phyloP scores from a whole-genome alignment of 2,797 vertebrate species.

The Sebastes wilsoni region DNA sequence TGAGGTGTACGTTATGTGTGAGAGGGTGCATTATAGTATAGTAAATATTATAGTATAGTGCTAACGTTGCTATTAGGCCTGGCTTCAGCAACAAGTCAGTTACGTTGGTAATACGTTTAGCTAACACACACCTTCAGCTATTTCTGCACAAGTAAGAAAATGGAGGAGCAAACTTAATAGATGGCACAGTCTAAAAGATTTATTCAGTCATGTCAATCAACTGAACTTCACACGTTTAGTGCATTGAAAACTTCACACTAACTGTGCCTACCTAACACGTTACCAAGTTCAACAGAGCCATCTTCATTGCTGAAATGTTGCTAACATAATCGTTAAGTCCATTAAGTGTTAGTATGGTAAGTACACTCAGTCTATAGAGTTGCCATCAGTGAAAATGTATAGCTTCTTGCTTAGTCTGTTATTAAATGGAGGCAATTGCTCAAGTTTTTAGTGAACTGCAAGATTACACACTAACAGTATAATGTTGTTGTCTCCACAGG shows the following conservation, averaged over 20 bases:
- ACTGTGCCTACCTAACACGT: background rate
- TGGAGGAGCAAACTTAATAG: background rate
- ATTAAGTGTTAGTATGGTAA: background rate
- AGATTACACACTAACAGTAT: background rate
- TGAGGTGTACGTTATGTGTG: background rate
- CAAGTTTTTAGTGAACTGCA: rapidly evolving
- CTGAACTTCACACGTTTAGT: rapidly evolving
- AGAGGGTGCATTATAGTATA: rapidly evolving
- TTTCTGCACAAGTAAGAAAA: background rate
- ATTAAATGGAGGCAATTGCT: background rate
- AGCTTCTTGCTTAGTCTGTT: background rate
- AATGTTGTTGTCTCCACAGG: constrained; percentile 40
- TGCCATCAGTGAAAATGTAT: background rate
- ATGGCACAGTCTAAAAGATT: background rate
- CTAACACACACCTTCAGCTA: background rate
- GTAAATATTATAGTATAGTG: too few relatives aligned
- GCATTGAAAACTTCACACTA: rapidly evolving
- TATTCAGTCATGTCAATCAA: rapidly evolving
- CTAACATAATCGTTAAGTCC: background rate
- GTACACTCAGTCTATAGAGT: background rate
- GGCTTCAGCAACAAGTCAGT: rapidly evolving
- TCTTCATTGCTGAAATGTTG: background rate
- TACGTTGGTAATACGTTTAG: constrained; percentile 1
- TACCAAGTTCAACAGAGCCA: background rate
- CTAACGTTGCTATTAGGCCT: background rate